Conservation (phyloP, 1,140 invertebrate species). For the Phthorimaea operculella region DNA sequence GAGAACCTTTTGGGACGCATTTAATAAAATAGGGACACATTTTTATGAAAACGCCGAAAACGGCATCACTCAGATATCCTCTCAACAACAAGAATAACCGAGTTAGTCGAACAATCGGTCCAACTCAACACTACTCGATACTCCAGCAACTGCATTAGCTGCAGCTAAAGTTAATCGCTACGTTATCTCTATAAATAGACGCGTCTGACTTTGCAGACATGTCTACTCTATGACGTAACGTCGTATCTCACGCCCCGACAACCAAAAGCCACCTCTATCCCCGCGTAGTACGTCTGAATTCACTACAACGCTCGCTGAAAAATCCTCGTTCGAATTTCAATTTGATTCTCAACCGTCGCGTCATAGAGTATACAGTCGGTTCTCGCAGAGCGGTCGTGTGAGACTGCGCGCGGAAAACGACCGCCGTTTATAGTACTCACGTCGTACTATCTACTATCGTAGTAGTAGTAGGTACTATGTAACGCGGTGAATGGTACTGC, state of each 20-base stretch:
- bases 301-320: too few species aligned
- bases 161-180: slow-evolving; percentile 25
- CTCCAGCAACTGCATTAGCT: slow-evolving; percentile 19
- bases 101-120: neutral
- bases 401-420: slow-evolving; percentile 38
- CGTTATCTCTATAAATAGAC: slow-evolving; percentile 46
- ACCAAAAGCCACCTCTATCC: too few species aligned
- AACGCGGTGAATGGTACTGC: slow-evolving; percentile 2
- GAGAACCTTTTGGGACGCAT: too few species aligned
- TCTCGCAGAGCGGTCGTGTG: too few species aligned
- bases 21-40: too few species aligned
- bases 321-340: too few species aligned
- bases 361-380: too few species aligned
- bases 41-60: too few species aligned
- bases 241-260: neutral
- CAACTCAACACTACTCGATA: slow-evolving; percentile 8
- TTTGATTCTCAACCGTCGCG: too few species aligned
- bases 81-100: neutral
- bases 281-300: too few species aligned
- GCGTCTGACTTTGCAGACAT: slow-evolving; percentile 49
- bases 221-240: neutral
- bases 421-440: slow-evolving; percentile 58
- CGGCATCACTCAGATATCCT: too few species aligned
- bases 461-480: slow-evolving; percentile 47
- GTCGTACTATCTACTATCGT: slow-evolving; percentile 58